Conservation (phyloP, 2,113 vertebrate species). For the Bos javanicus region DNA sequence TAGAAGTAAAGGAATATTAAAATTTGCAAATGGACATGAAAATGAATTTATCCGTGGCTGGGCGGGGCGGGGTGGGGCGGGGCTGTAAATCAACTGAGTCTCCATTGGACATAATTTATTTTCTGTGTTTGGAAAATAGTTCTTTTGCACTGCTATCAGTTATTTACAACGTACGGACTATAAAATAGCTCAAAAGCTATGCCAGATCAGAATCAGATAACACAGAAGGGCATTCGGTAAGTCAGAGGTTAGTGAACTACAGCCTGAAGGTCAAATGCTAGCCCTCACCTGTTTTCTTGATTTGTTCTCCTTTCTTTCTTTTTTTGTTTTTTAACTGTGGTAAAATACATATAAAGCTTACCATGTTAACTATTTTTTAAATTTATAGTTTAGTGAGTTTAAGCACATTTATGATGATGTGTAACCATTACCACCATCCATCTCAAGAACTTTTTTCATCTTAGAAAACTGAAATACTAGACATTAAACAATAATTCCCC, state of each 20-base stretch:
- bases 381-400: not conserved
- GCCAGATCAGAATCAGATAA: not conserved
- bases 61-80: rapidly evolving
- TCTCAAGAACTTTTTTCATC: not conserved
- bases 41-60: not conserved
- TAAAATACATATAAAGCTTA: not conserved
- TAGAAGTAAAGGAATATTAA: not conserved
- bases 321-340: not conserved
- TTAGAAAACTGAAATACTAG: not conserved
- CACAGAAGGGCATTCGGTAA: not conserved
- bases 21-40: not conserved
- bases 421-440: not conserved
- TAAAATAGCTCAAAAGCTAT: not conserved
- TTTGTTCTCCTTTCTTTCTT: not conserved
- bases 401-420: not conserved
- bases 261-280: not conserved
- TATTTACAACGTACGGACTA: not conserved
- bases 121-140: not conserved
- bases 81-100: not conserved
- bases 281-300: not conserved
- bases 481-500: not conserved
- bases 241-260: not conserved
- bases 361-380: not conserved
- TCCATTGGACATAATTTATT: not conserved
- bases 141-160: not conserved